Conservation (phyloP, 2,113 vertebrate species). For the cat (Felis catus) region F.catus_Fca126_mat1.0 CM031412.1:135128501-135129000, state of each 20-base stretch:
- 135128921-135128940: background rate
- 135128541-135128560: too few species aligned
- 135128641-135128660: too few species aligned
- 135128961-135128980: constrained; percentile 7
- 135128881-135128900: background rate
- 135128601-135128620: too few species aligned
- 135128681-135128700: background rate
- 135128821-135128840: constrained; percentile 6
- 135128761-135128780: background rate
- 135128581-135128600: too few species aligned
- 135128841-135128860: background rate
- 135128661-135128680: too few species aligned
- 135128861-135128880: background rate
- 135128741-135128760: background rate
- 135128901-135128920: background rate
- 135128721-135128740: constrained; percentile 1
- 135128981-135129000: constrained; percentile 40
- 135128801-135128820: constrained; percentile 19
- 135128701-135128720: constrained; percentile 25
- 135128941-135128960: constrained; percentile 13
- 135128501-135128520: too few species aligned
- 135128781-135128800: background rate
- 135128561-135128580: too few species aligned
- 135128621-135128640: too few species aligned
- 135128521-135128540: too few species aligned